Base-by-base conservation (phyloP, 2,888 invertebrate genomes). In the Portevinia maculata region DNA sequence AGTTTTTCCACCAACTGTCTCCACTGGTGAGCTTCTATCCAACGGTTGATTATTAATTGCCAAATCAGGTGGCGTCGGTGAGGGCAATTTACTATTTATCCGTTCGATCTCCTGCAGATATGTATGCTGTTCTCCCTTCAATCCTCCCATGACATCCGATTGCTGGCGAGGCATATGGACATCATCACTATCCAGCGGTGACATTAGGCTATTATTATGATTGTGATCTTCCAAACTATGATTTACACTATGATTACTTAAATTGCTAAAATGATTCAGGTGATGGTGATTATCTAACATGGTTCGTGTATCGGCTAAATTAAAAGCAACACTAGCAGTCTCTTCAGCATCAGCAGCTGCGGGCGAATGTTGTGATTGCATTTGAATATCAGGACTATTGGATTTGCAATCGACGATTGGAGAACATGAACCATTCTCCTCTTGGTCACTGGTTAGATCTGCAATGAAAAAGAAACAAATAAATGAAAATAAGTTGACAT, bases 391-490 rank as follows among this genome's bases (percentile, higher is more conserved):
- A 78, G 65, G 71, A 70, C 69, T 64, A 50, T 70, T 85, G 52
- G 69, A 75, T 73, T 83, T 69, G 55, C 79, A 73, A 76, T 84
- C 85, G 44, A 88, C 87, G 76, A 88, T 86, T 62, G 90, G 89
- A 62, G 90, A 90, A 87, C 90, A 90, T 79, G 88, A 87, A 83
- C 89, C 90, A 88, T 89, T 89, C 75, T 90, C 90, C 86, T 90
- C 90, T 85, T 89, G 90, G 85, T 90, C 90, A 85, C 89, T 90
- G 50, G 86, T 84, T 69, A 87, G 86, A 85, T 90, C 90, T 90
- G 87, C 1, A 86, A 87, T n/a, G 21, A 41, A 64, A 57, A 21
- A 3, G n/a, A n/a, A n/a, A n/a, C n/a, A 34, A 53, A 46, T 46
- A 5, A n/a, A n/a, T 5, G 9, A 11, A 46, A 24, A n/a, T 19